phyloP scores from a whole-genome alignment of 2,888 invertebrate genomes.

The Trichogramma dendrolimi region DNA sequence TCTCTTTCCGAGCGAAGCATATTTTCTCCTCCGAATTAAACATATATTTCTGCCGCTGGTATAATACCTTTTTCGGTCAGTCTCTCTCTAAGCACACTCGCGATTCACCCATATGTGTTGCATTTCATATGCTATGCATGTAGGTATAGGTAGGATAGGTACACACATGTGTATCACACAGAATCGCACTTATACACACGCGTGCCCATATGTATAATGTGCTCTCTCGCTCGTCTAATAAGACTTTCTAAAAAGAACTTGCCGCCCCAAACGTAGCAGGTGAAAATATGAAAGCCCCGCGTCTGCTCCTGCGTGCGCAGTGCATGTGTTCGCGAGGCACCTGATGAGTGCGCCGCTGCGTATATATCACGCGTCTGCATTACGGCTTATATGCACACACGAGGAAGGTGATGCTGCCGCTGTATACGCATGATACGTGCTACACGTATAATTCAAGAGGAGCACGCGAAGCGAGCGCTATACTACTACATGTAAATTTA shows the following conservation, averaged over 20 bases:
- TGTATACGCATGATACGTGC: background rate
- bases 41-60: constrained; percentile 14
- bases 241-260: constrained; percentile 32
- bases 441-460: too few species aligned
- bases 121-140: too few species aligned
- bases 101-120: too few species aligned
- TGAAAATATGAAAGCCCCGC: constrained; percentile 29
- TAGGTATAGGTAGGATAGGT: too few species aligned
- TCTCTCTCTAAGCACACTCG: too few species aligned
- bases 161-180: too few species aligned
- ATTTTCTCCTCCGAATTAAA: constrained; percentile 28
- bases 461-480: too few species aligned
- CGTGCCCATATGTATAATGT: too few species aligned
- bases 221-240: constrained; percentile 26
- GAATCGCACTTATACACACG: too few species aligned
- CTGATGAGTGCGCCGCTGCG: background rate
- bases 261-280: constrained; percentile 12
- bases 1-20: constrained; percentile 15
- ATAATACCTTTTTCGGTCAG: constrained; percentile 22
- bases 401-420: constrained; percentile 8
- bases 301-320: constrained; percentile 11
- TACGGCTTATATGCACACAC: background rate
- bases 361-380: background rate
- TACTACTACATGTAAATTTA: too few species aligned
- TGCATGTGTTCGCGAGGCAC: constrained; percentile 12